Evolutionary conservation across 2,888 invertebrate genomes (phyloP).

Genomic region (Chrysotoxum bicinctum): DNA sequence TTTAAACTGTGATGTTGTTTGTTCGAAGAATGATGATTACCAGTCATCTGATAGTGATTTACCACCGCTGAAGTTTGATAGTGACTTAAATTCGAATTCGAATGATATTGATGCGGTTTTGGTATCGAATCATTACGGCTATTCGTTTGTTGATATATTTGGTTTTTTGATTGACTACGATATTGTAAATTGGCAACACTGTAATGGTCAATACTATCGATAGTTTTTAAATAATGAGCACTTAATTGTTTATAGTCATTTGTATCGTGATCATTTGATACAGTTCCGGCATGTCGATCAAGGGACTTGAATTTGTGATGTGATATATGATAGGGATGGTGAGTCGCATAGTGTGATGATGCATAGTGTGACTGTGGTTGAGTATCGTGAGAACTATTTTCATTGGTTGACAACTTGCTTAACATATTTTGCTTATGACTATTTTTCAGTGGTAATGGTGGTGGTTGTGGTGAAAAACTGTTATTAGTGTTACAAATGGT

Average conservation of each 20-base stretch:
- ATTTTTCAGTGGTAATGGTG: slow-evolving; percentile 77
- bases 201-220: slow-evolving; percentile 79
- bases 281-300: slow-evolving; percentile 74
- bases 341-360: slow-evolving; percentile 75
- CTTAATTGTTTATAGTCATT: slow-evolving; percentile 78
- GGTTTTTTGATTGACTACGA: slow-evolving; percentile 80
- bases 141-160: slow-evolving; percentile 78
- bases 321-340: slow-evolving; percentile 68
- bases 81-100: slow-evolving; percentile 76
- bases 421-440: slow-evolving; percentile 73
- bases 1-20: slow-evolving; percentile 69
- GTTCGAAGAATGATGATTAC: slow-evolving; percentile 69
- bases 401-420: slow-evolving; percentile 61
- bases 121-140: slow-evolving; percentile 74
- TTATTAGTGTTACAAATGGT: slow-evolving; percentile 75
- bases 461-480: slow-evolving; percentile 75
- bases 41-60: slow-evolving; percentile 77
- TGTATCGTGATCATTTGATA: slow-evolving; percentile 54
- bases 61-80: slow-evolving; percentile 69
- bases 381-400: slow-evolving; percentile 73
- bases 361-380: slow-evolving; percentile 75
- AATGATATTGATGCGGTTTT: slow-evolving; percentile 73
- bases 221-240: slow-evolving; percentile 79
- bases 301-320: slow-evolving; percentile 77
- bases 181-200: slow-evolving; percentile 78